Conservation (phyloP, 1,140 invertebrate species). For the Zophobas atratus region DNA sequence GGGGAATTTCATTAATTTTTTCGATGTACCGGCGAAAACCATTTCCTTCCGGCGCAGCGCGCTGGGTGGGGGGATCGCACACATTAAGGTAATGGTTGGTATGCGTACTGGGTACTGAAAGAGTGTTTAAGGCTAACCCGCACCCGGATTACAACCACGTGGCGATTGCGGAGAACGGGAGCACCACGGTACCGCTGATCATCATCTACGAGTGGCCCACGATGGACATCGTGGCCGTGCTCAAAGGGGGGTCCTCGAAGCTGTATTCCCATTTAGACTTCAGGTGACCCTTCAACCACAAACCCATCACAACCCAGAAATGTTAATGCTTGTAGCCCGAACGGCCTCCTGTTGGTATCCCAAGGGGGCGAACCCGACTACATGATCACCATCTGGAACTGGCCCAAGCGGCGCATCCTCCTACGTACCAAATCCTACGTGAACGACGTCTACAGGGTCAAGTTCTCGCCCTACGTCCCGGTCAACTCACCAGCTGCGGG, state of each 20-base stretch:
- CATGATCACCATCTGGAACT: constrained; percentile 90
- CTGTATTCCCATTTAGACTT: constrained; percentile 84
- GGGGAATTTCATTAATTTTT: constrained; percentile 86
- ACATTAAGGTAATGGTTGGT: constrained; percentile 75
- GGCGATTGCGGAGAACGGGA: constrained; percentile 89
- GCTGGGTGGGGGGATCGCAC: constrained; percentile 84
- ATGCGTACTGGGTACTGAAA: neutral
- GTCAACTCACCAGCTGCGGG: constrained; percentile 84
- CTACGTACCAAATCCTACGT: constrained; percentile 85
- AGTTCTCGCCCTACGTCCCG: constrained; percentile 86
- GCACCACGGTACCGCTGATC: constrained; percentile 78
- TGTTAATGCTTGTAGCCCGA: constrained; percentile 72
- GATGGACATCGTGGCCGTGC: constrained; percentile 80
- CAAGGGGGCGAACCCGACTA: constrained; percentile 90
- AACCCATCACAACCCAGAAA: neutral
- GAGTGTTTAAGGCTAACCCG: constrained; percentile 79
- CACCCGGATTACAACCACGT: constrained; percentile 76
- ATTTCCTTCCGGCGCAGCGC: constrained; percentile 80
- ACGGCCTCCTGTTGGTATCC: constrained; percentile 85
- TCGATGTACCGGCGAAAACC: constrained; percentile 77
- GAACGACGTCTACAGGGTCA: constrained; percentile 83
- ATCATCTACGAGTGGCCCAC: constrained; percentile 88
- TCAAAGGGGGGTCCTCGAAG: constrained; percentile 81
- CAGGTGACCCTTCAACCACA: constrained; percentile 71
- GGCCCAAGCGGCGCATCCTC: constrained; percentile 81